Conservation (phyloP, 2,888 invertebrate species). For the Luperina nickerlii region DNA sequence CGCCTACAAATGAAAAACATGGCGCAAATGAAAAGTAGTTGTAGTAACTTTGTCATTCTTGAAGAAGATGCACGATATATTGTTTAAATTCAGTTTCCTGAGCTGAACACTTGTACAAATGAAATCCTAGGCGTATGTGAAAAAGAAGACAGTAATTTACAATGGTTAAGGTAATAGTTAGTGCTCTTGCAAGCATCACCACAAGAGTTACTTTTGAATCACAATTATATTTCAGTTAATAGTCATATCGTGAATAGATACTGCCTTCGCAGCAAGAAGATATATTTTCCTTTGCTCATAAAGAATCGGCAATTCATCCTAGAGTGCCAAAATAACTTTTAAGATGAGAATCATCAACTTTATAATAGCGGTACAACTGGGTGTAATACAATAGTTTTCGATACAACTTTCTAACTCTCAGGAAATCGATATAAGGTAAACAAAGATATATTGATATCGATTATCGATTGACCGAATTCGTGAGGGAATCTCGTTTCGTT, state of each 20-base stretch:
- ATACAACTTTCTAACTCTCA: conserved; percentile 70
- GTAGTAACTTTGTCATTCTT: conserved; percentile 11
- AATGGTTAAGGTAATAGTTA: not conserved
- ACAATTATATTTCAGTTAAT: not conserved
- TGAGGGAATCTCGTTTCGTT: conserved; percentile 63
- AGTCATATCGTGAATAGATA: not conserved
- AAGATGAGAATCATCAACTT: conserved; percentile 50
- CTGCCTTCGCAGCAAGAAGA: not conserved
- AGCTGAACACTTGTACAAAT: not conserved
- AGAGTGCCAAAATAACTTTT: conserved; percentile 40
- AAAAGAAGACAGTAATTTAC: not conserved
- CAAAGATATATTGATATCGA: conserved; percentile 68
- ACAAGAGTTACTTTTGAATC: not conserved
- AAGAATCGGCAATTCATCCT: conserved; percentile 50
- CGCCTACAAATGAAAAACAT: not conserved
- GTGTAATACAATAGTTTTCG: conserved; percentile 65
- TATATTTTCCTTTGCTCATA: not conserved
- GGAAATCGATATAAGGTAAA: conserved; percentile 72
- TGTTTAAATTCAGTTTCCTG: not conserved
- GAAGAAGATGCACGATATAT: conserved; percentile 20
- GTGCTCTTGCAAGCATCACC: not conserved
- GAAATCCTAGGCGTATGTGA: not conserved
- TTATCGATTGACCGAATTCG: conserved; percentile 66
- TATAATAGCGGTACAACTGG: conserved; percentile 56
- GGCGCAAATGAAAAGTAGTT: not conserved